phyloP scores from a whole-genome alignment of 2,113 vertebrate genomes.

The Scartelaos histophorus region DNA sequence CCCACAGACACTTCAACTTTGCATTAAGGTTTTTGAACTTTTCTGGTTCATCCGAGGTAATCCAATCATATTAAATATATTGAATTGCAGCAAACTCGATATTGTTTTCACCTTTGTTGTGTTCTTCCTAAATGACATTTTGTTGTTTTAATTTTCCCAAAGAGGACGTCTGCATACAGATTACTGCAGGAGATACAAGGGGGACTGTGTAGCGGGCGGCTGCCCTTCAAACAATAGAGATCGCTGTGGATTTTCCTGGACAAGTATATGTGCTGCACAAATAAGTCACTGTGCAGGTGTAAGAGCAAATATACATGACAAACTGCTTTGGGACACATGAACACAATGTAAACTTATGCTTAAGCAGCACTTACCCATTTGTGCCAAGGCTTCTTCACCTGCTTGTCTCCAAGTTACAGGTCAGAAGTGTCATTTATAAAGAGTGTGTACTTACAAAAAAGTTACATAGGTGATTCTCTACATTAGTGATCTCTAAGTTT shows the following conservation, averaged over 20 bases:
- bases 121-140: background rate
- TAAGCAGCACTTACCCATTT: no score
- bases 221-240: constrained; percentile 3
- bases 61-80: background rate
- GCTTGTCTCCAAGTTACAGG: no score
- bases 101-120: constrained; percentile 1
- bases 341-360: background rate
- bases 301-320: background rate
- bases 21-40: background rate
- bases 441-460: no score
- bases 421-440: no score
- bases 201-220: constrained; percentile 4
- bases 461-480: no score
- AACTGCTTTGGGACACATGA: background rate
- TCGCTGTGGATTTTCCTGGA: constrained; percentile 17
- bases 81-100: background rate
- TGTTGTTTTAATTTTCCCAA: constrained; percentile 2
- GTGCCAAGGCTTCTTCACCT: no score
- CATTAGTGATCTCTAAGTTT: no score
- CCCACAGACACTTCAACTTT: background rate
- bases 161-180: background rate
- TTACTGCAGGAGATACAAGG: background rate
- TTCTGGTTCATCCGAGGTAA: background rate
- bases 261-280: background rate
- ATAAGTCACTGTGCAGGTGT: no score